Evolutionary conservation across 2,888 invertebrate genomes (phyloP), one percentile per base, ranked within the genome.

Genomic region (Ochropleura plecta): DNA sequence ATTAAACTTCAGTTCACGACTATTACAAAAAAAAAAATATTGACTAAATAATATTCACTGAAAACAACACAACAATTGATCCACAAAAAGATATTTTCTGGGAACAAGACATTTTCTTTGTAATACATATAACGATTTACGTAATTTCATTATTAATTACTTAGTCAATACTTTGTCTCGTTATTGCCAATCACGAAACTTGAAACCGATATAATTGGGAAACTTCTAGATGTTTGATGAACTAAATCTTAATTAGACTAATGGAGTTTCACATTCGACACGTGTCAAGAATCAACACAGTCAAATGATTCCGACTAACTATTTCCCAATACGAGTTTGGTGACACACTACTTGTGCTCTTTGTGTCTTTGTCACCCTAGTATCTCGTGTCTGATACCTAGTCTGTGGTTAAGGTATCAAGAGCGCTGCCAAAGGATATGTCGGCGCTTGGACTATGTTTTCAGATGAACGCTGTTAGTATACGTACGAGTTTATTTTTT

Each of bases 141-240:
- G 4, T n/a, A 44, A 16, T 51, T 16, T n/a, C 44, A 16, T 44
- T 30, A 12, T n/a, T 46, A 76, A 51, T 76, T 20, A 42, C 16
- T 9, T 63, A 12, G 2, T 46, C n/a, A 69, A 30, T 69, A 63
- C 20, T 78, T 78, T n/a, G 18, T n/a, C 53, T 48, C 10, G 51
- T 64, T 51, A 53, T 8, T 0, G 40, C 14, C 20, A 0, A 49
- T 18, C 68, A 42, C 18, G 5, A 77, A 62, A 42, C 18, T n/a
- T 9, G 75, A 73, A 73, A 20, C 40, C 16, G 20, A 53, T 20
- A 46, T 40, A 51, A 48, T 68, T 40, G 42, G 42, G 7, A 20
- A 74, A 57, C 30, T 69, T 57, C 16, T 49, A 49, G 1, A 44
- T n/a, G 16, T 75, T 75, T 49, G 44, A 12, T 18, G 6, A 51